Evolutionary conservation across 35 echinoderm and acorn worm genomes (phyloP), one percentile per base, ranked within the genome.

Genomic region (Acanthaster planci): DNA sequence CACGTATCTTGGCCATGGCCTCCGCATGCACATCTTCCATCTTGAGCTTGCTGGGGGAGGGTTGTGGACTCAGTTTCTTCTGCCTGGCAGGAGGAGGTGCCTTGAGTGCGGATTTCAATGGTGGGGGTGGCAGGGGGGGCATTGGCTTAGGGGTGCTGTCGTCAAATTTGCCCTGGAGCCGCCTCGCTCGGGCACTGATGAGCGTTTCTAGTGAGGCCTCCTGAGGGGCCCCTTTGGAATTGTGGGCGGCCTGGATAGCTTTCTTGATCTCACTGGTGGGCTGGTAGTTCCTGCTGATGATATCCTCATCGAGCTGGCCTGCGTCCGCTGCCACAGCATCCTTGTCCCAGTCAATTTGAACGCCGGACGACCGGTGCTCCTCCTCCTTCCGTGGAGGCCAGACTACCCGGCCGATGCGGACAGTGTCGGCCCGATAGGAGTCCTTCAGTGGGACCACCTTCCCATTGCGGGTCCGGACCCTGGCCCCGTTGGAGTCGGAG

Each of bases 371-470:
- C 37, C 78, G 77, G 23, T 22, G 72, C 39, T 40, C 84, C 21
- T 78, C 84, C 40, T 31, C 51, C 38, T 55, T 82, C 22, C 87
- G 38, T 9, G 87, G 87, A 9, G 87, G 87, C 87, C 87, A 89
- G 10, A 89, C 87, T 9, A 89, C 80, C 22, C 75, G 67, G 14
- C 60, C 87, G 0, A 89, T 67, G 2, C 87, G 80, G 27, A 89
- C 60, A 18, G 79, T 84, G 40, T 64, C 52, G 19, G 80, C 87
- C 44, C 79, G 38, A 32, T 84, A 44, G 14, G 76, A 64, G 21
- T 86, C 84, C 6, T 86, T 52, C 84, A 86, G 40, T 19, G 40
- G 40, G 26, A 86, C 77, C 23, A 72, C 64, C 34, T 72, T 72
- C 12, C 64, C 64, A 29, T 10, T 26, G 23, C 34, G 23, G 64